phyloP scores from a whole-genome alignment of 2,888 invertebrate species.

The Diloba caeruleocephala region DNA sequence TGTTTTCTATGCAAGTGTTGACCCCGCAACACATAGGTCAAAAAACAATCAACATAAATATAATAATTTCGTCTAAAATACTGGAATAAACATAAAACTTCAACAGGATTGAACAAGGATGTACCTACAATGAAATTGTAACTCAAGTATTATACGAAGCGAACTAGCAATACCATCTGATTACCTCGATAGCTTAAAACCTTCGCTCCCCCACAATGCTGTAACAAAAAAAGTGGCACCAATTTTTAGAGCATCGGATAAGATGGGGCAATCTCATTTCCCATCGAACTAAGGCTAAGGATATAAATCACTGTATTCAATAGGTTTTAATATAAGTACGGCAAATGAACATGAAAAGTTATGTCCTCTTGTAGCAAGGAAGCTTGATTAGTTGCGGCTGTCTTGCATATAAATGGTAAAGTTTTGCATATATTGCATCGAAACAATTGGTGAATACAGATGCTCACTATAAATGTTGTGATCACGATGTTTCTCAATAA shows the following conservation, averaged over 20 bases:
- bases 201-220: slow-evolving; percentile 25
- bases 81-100: too few species aligned
- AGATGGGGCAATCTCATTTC: slow-evolving; percentile 47
- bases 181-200: slow-evolving; percentile 32
- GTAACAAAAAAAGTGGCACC: slow-evolving; percentile 44
- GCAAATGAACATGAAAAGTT: slow-evolving; percentile 41
- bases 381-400: slow-evolving; percentile 55
- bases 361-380: slow-evolving; percentile 26
- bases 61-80: too few species aligned
- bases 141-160: slow-evolving; percentile 6
- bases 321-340: slow-evolving; percentile 55
- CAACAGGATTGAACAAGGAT: too few species aligned
- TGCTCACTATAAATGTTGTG: background rate
- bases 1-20: too few species aligned
- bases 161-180: slow-evolving; percentile 18
- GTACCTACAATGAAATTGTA: too few species aligned
- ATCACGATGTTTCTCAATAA: too few species aligned
- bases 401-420: slow-evolving; percentile 60
- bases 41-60: too few species aligned
- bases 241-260: slow-evolving; percentile 50
- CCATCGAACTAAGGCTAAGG: slow-evolving; percentile 44
- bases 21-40: too few species aligned
- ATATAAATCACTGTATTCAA: slow-evolving; percentile 62
- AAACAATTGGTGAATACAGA: background rate
- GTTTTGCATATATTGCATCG: slow-evolving; percentile 51